These are phyloP conservation scores for Pionites leucogaster DNA, from an alignment of 2,113 vertebrate genomes.

Conservation along the genomic window DNA sequence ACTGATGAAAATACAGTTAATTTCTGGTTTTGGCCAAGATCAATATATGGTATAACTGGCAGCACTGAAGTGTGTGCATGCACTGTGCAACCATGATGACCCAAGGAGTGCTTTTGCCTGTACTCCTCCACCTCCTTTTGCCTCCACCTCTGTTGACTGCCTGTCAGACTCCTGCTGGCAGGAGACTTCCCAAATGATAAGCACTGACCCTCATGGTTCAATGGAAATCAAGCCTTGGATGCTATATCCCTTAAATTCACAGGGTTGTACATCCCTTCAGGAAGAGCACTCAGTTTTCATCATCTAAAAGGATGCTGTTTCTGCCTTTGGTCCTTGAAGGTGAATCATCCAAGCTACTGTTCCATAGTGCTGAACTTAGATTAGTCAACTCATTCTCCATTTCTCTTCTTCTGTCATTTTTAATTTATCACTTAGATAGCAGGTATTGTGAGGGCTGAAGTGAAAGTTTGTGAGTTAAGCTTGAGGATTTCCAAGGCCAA, in stretches of 20 bases:
- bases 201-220: neutral
- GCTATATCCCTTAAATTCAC: neutral
- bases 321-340: constrained; percentile 1
- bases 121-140: neutral
- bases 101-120: neutral
- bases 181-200: neutral
- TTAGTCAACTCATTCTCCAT: neutral
- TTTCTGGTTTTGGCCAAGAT: neutral
- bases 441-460: neutral
- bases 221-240: neutral
- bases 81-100: rapidly evolving
- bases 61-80: neutral
- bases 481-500: neutral
- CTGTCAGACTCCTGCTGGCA: neutral
- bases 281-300: neutral
- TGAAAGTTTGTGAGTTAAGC: neutral
- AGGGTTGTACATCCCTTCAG: neutral
- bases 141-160: neutral
- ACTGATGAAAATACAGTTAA: neutral
- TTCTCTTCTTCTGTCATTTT: constrained; percentile 22
- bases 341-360: neutral
- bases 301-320: neutral
- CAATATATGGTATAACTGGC: too few species aligned
- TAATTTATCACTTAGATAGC: constrained; percentile 1
- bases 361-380: neutral